Percentiles rank a stretch among this genome's conserved stretches.
Evolutionary conservation across 2,888 invertebrate species (phyloP).

Genomic region (Aplocera efformata): DNA sequence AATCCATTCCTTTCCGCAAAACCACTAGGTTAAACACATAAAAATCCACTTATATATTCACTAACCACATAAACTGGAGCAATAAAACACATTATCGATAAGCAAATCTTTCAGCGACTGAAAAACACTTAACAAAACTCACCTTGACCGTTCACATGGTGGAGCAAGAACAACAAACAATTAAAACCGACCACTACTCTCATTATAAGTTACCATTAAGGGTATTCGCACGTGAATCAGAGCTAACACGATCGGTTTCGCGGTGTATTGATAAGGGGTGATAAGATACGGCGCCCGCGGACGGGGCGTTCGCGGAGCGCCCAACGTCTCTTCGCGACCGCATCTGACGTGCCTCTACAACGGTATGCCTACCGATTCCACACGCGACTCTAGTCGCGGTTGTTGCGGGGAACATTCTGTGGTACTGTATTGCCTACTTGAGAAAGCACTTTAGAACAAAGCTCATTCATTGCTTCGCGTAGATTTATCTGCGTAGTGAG

Average conservation of each 20-base stretch:
- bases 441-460: conserved; percentile 6
- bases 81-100: conserved; percentile 11
- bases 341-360: conserved; percentile 48
- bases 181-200: conserved; percentile 48
- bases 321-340: conserved; percentile 54
- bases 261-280: conserved; percentile 72
- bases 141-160: conserved; percentile 62
- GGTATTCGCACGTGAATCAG: conserved; percentile 52
- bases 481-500: conserved; percentile 1
- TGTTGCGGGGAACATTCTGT: conserved; percentile 1
- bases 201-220: conserved; percentile 54
- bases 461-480: conserved; percentile 9
- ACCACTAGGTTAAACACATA: too few relatives aligned
- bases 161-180: conserved; percentile 46
- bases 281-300: conserved; percentile 61
- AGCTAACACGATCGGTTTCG: conserved; percentile 60
- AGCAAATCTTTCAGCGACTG: conserved; percentile 21
- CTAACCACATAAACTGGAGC: conserved; percentile 20
- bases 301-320: conserved; percentile 47
- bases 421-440: conserved; percentile 1
- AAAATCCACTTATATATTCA: too few relatives aligned
- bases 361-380: conserved; percentile 1
- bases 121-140: conserved; percentile 33
- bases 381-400: conserved; percentile 6
- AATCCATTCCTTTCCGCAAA: too few relatives aligned